Conservation (phyloP, 64 coral and sea anemone genomes). For the Actinia equina region DNA sequence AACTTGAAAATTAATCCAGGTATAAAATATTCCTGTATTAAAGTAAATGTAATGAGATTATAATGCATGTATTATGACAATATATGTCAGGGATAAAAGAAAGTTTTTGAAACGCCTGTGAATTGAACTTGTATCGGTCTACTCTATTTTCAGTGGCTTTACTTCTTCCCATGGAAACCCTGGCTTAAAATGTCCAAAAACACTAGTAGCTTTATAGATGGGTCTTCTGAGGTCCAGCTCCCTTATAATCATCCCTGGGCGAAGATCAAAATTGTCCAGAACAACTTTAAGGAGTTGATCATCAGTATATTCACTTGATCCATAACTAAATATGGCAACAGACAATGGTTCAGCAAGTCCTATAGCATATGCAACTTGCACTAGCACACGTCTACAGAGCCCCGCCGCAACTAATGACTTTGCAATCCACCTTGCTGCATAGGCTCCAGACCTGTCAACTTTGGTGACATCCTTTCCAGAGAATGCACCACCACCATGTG, state of each 20-base stretch:
- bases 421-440: constrained; percentile 87
- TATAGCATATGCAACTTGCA: constrained; percentile 87
- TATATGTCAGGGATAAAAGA: too few species aligned
- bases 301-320: constrained; percentile 69
- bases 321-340: constrained; percentile 87
- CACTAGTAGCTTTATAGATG: constrained; percentile 76
- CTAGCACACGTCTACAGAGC: constrained; percentile 58
- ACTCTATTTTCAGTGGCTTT: constrained; percentile 38
- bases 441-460: constrained; percentile 87
- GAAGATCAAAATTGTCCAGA: constrained; percentile 83
- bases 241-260: constrained; percentile 78
- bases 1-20: too few species aligned
- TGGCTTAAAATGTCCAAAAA: constrained; percentile 92
- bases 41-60: background rate
- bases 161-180: constrained; percentile 78
- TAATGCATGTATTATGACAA: background rate
- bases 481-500: constrained; percentile 88
- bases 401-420: constrained; percentile 86
- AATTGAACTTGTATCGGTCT: background rate
- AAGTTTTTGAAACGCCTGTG: too few species aligned
- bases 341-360: constrained; percentile 75
- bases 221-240: constrained; percentile 80
- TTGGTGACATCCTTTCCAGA: constrained; percentile 93
- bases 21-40: too few species aligned
- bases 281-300: constrained; percentile 65